These are phyloP conservation scores for Natator depressus DNA, from an alignment of 2,113 vertebrate genomes.

Conservation along the genomic window DNA sequence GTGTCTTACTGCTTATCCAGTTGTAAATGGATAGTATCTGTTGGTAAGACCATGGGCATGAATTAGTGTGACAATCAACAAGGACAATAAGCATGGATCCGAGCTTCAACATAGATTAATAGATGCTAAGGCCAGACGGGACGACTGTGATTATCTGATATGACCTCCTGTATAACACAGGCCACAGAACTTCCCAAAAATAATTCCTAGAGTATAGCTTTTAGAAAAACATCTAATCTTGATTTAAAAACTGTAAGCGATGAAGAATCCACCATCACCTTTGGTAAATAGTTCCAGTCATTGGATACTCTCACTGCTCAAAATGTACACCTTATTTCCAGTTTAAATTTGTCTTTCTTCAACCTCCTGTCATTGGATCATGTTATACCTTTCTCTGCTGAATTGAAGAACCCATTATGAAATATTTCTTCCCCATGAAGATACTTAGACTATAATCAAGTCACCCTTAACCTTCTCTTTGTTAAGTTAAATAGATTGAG, in stretches of 20 bases:
- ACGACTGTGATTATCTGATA: too few relatives aligned
- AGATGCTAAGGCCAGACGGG: too few relatives aligned
- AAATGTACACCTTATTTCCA: neutral
- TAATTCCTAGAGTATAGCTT: neutral
- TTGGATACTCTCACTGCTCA: neutral
- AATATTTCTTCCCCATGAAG: neutral
- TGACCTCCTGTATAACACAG: too few relatives aligned
- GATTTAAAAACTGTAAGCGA: neutral
- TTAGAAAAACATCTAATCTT: neutral
- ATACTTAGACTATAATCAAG: neutral
- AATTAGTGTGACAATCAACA: neutral
- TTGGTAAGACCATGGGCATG: neutral
- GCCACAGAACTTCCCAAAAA: neutral
- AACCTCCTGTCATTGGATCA: neutral
- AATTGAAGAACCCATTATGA: neutral
- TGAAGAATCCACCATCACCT: neutral
- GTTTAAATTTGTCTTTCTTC: neutral
- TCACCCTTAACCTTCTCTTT: neutral
- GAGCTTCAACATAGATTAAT: too few relatives aligned
- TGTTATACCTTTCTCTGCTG: neutral
- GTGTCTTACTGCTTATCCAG: neutral
- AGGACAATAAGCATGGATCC: neutral
- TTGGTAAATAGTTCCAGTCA: neutral
- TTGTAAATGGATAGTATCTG: neutral
- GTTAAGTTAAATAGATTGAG: neutral